Evolutionary conservation across 2,113 vertebrate species (phyloP).

Genomic region (Sinocyclocheilus anophthalmus): DNA sequence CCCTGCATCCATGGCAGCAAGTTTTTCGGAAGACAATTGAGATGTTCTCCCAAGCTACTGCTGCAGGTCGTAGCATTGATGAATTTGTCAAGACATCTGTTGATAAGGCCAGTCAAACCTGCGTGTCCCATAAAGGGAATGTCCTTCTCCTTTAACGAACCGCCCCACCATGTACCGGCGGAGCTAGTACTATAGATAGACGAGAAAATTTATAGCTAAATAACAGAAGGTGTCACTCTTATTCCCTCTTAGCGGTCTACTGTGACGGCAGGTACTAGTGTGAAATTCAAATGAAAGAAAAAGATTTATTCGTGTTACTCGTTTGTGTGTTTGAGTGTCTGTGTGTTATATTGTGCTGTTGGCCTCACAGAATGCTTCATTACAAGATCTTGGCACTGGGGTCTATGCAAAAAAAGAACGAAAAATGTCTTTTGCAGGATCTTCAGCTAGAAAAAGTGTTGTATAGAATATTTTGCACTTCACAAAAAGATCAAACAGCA

Average conservation of each 20-base stretch:
- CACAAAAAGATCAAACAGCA: constrained; percentile 58
- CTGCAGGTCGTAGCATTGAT: constrained; percentile 3
- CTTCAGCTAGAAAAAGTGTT: not conserved
- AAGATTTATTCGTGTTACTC: too few relatives aligned
- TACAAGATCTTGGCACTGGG: constrained; percentile 31
- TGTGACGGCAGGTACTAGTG: too few relatives aligned
- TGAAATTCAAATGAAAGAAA: too few relatives aligned
- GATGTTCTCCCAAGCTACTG: not conserved
- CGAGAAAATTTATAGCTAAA: too few relatives aligned
- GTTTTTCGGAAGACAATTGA: not conserved
- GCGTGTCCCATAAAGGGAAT: constrained; percentile 47
- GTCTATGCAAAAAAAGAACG: constrained; percentile 37
- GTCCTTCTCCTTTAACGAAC: constrained; percentile 63
- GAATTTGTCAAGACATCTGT: not conserved
- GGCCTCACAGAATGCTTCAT: not conserved
- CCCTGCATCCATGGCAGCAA: not conserved
- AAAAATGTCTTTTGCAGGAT: not conserved
- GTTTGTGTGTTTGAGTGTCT: constrained; percentile 29
- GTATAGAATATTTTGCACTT: constrained; percentile 58
- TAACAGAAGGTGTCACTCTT: too few relatives aligned
- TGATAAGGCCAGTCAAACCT: not conserved
- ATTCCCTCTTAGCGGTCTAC: too few relatives aligned
- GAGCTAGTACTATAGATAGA: too few relatives aligned
- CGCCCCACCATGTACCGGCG: constrained; percentile 38
- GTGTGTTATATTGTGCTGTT: constrained; percentile 20